phyloP scores from a whole-genome alignment of 2,797 vertebrate genomes.

The Toxotes lorentzi region DNA sequence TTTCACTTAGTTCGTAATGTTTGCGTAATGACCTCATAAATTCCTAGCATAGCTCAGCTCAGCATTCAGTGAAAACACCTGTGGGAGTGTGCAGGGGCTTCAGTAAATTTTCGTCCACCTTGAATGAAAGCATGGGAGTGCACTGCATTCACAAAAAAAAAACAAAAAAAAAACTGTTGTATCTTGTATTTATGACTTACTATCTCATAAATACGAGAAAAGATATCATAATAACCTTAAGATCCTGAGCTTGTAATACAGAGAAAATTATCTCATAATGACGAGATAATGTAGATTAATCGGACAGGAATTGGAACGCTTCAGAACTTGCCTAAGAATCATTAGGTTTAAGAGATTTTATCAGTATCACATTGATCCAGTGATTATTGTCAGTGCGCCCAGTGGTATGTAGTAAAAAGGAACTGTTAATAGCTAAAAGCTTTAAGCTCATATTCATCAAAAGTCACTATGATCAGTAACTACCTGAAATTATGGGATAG shows the following conservation, averaged over 20 bases:
- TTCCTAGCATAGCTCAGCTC: neutral
- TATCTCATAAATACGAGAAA: too few relatives aligned
- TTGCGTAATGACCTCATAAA: neutral
- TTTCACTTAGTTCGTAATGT: neutral
- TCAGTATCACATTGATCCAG: neutral
- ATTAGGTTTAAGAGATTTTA: too few relatives aligned
- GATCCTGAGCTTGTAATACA: too few relatives aligned
- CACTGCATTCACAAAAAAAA: neutral
- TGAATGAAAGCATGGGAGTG: neutral
- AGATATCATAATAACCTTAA: too few relatives aligned
- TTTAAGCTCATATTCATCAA: neutral
- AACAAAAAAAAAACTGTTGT: neutral
- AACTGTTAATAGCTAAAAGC: neutral
- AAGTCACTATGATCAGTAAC: neutral
- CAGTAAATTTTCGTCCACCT: neutral
- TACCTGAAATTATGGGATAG: too few relatives aligned
- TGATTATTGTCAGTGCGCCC: neutral
- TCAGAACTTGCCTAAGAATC: too few relatives aligned
- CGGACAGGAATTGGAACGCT: too few relatives aligned
- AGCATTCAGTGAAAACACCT: neutral
- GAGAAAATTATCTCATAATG: too few relatives aligned
- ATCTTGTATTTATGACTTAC: neutral
- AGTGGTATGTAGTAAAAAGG: neutral
- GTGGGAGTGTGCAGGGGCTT: neutral
- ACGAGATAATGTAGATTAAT: too few relatives aligned